A percentile compares a stretch with the other conserved stretches of the same genome.
Conservation (phyloP, 2,888 invertebrate species). For the Drosophila robusta region DNA sequence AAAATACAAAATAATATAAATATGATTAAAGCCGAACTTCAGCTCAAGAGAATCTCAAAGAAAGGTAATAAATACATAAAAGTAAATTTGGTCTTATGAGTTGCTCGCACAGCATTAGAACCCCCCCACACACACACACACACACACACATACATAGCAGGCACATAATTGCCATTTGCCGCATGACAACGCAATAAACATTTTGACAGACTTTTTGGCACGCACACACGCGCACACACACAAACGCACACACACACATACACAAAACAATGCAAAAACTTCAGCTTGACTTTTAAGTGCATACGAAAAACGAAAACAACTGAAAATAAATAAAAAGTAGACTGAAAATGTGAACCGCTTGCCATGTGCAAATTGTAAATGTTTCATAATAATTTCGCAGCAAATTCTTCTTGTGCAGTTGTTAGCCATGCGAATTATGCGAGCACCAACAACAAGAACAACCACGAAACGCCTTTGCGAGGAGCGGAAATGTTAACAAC, state of each 20-base stretch:
- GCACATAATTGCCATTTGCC: slow-evolving; percentile 33
- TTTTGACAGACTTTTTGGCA: slow-evolving; percentile 44
- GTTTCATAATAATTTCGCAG: slow-evolving; percentile 61
- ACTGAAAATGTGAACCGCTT: slow-evolving; percentile 41
- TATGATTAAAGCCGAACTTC: too few species aligned
- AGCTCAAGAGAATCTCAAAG: background rate
- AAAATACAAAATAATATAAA: too few species aligned
- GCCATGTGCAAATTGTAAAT: slow-evolving; percentile 63
- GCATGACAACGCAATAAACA: slow-evolving; percentile 44
- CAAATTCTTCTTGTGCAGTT: slow-evolving; percentile 60
- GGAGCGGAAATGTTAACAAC: slow-evolving; percentile 60
- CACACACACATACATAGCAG: background rate
- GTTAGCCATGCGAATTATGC: slow-evolving; percentile 64
- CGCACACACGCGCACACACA: background rate
- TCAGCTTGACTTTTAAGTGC: slow-evolving; percentile 55
- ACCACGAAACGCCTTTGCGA: slow-evolving; percentile 38
- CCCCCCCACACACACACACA: background rate
- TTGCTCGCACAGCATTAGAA: background rate
- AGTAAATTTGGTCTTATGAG: background rate
- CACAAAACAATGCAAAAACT: slow-evolving; percentile 39
- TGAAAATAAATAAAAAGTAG: slow-evolving; percentile 10
- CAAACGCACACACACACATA: slow-evolving; percentile 1
- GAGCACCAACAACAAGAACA: slow-evolving; percentile 21
- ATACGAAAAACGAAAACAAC: slow-evolving; percentile 18
- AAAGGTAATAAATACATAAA: background rate